Evolutionary conservation across 2,797 vertebrate species (phyloP), one percentile per base, ranked within the genome.

Genomic region (Aratinga solstitialis): DNA sequence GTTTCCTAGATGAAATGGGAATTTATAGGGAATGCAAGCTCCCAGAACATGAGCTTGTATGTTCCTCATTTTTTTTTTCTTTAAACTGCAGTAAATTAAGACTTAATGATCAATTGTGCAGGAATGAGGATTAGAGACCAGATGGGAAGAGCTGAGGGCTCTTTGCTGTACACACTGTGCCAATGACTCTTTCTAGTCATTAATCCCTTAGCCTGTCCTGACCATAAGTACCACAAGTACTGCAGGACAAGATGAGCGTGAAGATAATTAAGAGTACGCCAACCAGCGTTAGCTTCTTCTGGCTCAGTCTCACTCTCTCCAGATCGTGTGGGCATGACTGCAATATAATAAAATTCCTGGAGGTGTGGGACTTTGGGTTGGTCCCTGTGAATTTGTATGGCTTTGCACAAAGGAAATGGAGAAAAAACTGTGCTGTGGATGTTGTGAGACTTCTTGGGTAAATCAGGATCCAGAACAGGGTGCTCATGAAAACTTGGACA

Each of bases 11-110:
- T 90, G 75, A 83, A 96, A 86, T 88, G 82, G 84, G 87, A 95
- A 95, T 96, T 96, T 93, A 61, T 54, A 85, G 76, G 69, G 71
- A 94, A 92, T 67, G 68, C 94, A 50, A 4, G 47, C 91, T 96
- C 96, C 89, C 62, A 93, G 63, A 93, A 81, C 74, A 47, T 79
- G 84, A 90, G 13, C n/a, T 83, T 94, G 65, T 61, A 71, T 94
- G 91, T 93, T 95, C 85, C 63, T 93, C 86, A 89, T 77, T 43
- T 43, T 2, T 58, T 63, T 77, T 20, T 30, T 93, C 47, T 95
- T 97, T 89, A 58, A 90, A 90, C 71, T 86, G 92, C 73, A 94
- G 26, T 96, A 96, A 96, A 94, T 95, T 92, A 92, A 92, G 86
- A 87, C 15, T 89, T 92, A 95, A 85, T 91, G 89, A 93, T 77